Evolutionary conservation across 2,888 invertebrate species (phyloP).

Genomic region (Embidobia sp.): DNA sequence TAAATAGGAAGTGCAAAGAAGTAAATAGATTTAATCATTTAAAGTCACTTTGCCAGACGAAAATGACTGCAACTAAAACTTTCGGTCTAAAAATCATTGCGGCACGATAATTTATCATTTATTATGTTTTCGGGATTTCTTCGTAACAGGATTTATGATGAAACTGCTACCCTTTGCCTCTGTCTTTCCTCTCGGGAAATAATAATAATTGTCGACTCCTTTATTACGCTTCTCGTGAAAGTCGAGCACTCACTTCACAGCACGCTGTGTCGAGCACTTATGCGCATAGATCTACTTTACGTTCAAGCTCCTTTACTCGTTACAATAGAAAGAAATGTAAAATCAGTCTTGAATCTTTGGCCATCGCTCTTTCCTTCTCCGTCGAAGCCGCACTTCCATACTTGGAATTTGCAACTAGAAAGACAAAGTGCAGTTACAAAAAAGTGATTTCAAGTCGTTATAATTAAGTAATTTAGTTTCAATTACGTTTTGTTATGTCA

Average conservation of each 20-base stretch:
- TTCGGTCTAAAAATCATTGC: conserved; percentile 15
- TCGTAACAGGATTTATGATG: conserved; percentile 40
- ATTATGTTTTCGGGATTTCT: conserved; percentile 56
- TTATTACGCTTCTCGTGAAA: conserved; percentile 61
- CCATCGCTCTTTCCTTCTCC: not conserved
- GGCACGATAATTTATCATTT: conserved; percentile 29
- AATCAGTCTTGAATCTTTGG: conserved; percentile 21
- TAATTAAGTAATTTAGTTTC: conserved; percentile 31
- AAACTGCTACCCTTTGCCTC: conserved; percentile 41
- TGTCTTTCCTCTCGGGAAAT: conserved; percentile 44
- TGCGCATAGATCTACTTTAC: conserved; percentile 52
- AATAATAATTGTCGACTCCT: conserved; percentile 62
- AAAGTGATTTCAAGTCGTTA: conserved; percentile 15
- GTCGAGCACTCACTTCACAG: conserved; percentile 53
- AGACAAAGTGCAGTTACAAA: conserved; percentile 1
- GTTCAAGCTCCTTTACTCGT: conserved; percentile 40
- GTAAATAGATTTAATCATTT: too few species aligned
- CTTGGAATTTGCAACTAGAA: conserved; percentile 16
- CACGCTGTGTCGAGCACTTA: conserved; percentile 54
- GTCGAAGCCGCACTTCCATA: not conserved
- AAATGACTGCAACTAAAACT: not conserved
- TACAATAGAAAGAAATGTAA: conserved; percentile 55
- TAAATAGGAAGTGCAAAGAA: too few species aligned
- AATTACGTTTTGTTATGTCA: conserved; percentile 18
- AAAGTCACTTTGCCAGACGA: not conserved